phyloP scores from a whole-genome alignment of 2,888 invertebrate species.

The Rhingia campestris region DNA sequence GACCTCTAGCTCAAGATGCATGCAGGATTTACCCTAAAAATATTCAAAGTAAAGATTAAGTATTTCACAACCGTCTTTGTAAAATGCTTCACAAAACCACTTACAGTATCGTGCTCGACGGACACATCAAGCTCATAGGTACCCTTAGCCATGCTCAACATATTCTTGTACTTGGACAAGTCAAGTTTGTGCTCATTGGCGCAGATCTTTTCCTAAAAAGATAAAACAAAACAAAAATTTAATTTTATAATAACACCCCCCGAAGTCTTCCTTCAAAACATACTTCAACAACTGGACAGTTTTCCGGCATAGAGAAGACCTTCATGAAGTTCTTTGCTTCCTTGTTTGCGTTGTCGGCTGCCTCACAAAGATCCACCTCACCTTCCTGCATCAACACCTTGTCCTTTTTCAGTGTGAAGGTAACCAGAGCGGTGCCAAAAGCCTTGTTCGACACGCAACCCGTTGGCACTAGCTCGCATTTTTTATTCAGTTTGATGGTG shows the following conservation, averaged over 20 bases:
- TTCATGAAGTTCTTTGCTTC: constrained; percentile 79
- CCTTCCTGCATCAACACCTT: constrained; percentile 82
- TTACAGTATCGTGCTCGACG: constrained; percentile 82
- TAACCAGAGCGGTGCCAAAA: constrained; percentile 81
- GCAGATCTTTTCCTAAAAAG: constrained; percentile 80
- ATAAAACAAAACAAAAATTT: background rate
- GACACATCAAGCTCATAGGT: constrained; percentile 80
- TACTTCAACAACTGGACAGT: constrained; percentile 82
- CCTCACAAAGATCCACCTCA: constrained; percentile 82
- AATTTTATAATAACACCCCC: background rate
- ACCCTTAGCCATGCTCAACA: constrained; percentile 82
- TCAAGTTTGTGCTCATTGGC: constrained; percentile 80
- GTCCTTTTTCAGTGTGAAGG: constrained; percentile 82
- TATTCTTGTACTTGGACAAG: constrained; percentile 82
- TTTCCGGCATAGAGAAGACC: constrained; percentile 81
- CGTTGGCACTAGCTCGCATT: constrained; percentile 82
- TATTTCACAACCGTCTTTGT: constrained; percentile 6
- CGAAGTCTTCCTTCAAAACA: background rate
- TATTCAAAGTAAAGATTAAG: background rate
- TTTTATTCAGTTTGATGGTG: constrained; percentile 79
- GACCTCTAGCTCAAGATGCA: constrained; percentile 80
- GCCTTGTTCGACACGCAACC: constrained; percentile 83
- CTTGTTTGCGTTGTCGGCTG: constrained; percentile 76
- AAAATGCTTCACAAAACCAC: constrained; percentile 76
- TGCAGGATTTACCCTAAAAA: constrained; percentile 80